Evolutionary conservation across 30 jellyfish, hydroid and myxozoan genomes (phyloP), one percentile per base, ranked within the genome.

Genomic region (Pelagia noctiluca): DNA sequence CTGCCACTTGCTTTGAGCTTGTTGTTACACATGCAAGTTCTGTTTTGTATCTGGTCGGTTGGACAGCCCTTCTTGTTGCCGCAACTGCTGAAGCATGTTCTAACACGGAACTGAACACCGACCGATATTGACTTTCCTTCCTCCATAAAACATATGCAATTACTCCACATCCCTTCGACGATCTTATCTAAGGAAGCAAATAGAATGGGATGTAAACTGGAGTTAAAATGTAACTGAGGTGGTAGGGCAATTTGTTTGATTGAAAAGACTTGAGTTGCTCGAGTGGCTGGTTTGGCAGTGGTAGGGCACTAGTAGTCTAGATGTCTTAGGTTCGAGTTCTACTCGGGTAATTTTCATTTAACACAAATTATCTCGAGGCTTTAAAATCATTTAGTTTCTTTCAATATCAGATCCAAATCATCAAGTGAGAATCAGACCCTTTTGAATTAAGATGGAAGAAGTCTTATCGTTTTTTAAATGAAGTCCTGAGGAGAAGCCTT

Each of bases 81-180:
- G 73, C 92, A 82, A 46, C 92, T 82, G 31, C 92, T 82, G 68
- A 68, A 82, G 47, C 92, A 82, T 36, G 92, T 82, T 46, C 37
- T 82, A 26, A 82, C 92, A 34, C 92, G 92, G 31, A 82, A 82
- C 52, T 82, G 92, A 33, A 82, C 86, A 52, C 92, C 92, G 36
- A 68, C 54, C 12, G 92, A 70, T 46, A 82, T 53, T 1, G 74
- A 82, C 54, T 52, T 82, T 1, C 92, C 92, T 19, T 82, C 86
- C 35, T 82, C 92, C 76, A 82, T 46, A 50, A 82, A 82, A 50
- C 92, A 82, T 19, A 68, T 68, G 53, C 92, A 82, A 66, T 75
- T 82, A 50, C 92, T 82, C 92, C 92, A 82, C 24, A 67, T 29
- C 1, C 92, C 92, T 37, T 47, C 86, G 8, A 82, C 80, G 0